Conservation (phyloP, 2,113 vertebrate genomes). For the Planiliza haematocheilus region DNA sequence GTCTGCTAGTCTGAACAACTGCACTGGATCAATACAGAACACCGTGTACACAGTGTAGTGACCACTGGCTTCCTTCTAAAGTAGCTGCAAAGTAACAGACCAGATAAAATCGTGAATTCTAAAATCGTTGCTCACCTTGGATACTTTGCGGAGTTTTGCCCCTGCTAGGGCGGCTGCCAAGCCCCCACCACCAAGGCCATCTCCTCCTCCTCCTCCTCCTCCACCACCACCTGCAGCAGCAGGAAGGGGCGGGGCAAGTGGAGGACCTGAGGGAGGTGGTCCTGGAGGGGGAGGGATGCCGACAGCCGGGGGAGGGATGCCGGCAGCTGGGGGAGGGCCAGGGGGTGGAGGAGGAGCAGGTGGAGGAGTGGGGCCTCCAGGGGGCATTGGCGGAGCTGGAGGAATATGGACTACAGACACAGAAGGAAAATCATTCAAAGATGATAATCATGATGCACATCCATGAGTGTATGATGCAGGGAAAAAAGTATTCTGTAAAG, state of each 20-base stretch:
- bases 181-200: constrained; percentile 77
- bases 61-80: not conserved
- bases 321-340: constrained; percentile 75
- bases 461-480: not conserved
- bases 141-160: constrained; percentile 90
- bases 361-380: constrained; percentile 66
- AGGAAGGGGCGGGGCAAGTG: constrained; percentile 84
- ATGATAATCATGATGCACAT: not conserved
- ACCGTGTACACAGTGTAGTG: not conserved
- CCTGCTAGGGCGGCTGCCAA: constrained; percentile 88
- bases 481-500: not conserved
- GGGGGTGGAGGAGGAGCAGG: constrained; percentile 80
- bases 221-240: constrained; percentile 73
- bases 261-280: constrained; percentile 81
- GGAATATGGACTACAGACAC: constrained; percentile 51
- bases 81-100: not conserved
- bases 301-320: constrained; percentile 71
- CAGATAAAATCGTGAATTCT: not conserved
- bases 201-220: constrained; percentile 70
- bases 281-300: constrained; percentile 81
- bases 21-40: not conserved
- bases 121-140: constrained; percentile 82
- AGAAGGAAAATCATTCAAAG: not conserved
- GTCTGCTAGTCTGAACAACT: not conserved
- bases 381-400: constrained; percentile 67